Base-by-base conservation (phyloP, 1,140 invertebrate species). In the Listronotus oregonensis region DNA sequence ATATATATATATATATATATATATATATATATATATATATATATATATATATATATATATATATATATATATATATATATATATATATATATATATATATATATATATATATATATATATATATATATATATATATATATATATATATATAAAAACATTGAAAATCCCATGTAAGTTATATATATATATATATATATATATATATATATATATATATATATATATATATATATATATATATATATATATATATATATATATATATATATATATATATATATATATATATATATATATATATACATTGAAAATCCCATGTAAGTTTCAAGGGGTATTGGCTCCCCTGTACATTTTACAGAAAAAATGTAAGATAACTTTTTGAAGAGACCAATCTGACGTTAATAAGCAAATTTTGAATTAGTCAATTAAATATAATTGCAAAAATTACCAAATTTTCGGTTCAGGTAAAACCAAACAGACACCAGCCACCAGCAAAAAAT, bases 101-200 rank as follows among this genome's bases (percentile, higher is more conserved):
- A 44, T 44, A 44, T 44, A 44, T 44, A 44, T 44, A 44, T 44
- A 44, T 44, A 44, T 44, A 44, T 44, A 44, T 44, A 44, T 44
- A 44, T 44, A 44, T 44, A 44, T 44, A 44, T 44, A 44, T 44
- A 44, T 44, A 44, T 44, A 44, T 44, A 44, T 44, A 44, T 44
- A 44, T 44, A 44, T 44, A 44, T 44, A 34, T 34, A 34, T 34
- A 34, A 34, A 34, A 5, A 6, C 32, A 5, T 34, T 5, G 12
- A 44, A 4, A 44, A 14, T 6, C 12, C 5, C 12, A 44, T n/a
- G 12, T 44, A 44, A 5, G 12, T 44, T 14, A 44, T 44, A 44
- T 44, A 44, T 44, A 44, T 44, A 44, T 44, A 44, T 44, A 12
- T 44, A 44, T 44, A 12, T 44, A 44, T 44, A 12, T 44, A 44